Base-by-base conservation (phyloP, 2,888 invertebrate species). In the Tiliacea aurago region DNA sequence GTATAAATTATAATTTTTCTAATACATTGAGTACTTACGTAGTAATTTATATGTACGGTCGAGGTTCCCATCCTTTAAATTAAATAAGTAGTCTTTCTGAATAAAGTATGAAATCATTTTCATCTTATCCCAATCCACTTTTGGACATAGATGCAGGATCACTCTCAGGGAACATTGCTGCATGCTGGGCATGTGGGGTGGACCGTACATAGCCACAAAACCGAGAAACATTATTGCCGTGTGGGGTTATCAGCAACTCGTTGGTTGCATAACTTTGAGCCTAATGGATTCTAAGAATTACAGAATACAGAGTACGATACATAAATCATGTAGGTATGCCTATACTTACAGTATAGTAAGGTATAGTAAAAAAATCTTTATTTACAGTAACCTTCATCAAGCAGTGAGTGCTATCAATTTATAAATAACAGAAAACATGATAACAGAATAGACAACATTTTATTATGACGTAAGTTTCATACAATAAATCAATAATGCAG, bases 321-420 rank as follows among this genome's bases (percentile, higher is more conserved):
- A 70, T 67, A 73, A 73, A 68, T 70, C 59, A 75, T 59, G 20
- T 49, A 76, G 28, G 4, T 37, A 37, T 37, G 4, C 4, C 37
- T 28, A 28, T 28, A 28, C 28, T 28, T 28, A 71, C 53, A 47
- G n/a, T n/a, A n/a, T n/a, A n/a, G n/a, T n/a, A n/a, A 67, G 51
- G 13, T 66, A 62, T 66, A 66, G 23, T 70, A 76, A 81, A 53
- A 84, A 70, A 66, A 84, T 84, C 68, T 84, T 70, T 84, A 81
- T 77, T 84, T 84, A 81, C 82, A 84, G 65, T 62, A 74, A 74
- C 83, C 83, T 83, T 83, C 73, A 45, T 72, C 47, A 69, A 66
- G 71, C 53, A 77, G 69, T 73, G 18, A 66, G 43, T 68, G 74
- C 72, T 85, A 83, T 83, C 83, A 70, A 64, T 78, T 53, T 76